These are phyloP conservation scores for Prionace glauca DNA, from an alignment of 2,797 vertebrate species.

Conservation along the genomic window DNA sequence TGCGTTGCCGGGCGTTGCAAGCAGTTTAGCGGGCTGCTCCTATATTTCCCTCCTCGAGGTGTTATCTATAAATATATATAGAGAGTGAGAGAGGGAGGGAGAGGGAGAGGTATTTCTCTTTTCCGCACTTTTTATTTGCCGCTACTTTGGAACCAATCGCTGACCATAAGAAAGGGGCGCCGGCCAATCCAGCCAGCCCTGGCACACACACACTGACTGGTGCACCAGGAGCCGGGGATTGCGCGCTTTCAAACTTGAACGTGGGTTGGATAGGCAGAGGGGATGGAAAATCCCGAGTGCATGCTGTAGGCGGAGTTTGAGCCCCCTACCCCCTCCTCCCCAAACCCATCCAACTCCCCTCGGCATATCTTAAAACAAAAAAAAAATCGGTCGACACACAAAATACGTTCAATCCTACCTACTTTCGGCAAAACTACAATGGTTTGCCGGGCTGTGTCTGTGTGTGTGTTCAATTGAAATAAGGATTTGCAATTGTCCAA, in stretches of 20 bases:
- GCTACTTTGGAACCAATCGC: slow-evolving; percentile 22
- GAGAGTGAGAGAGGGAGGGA: too few species aligned
- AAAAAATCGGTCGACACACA: neutral
- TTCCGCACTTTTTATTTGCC: slow-evolving; percentile 14
- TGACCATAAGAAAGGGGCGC: neutral
- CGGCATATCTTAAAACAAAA: neutral
- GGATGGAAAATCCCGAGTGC: neutral
- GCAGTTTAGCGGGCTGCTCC: neutral
- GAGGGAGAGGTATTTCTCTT: neutral
- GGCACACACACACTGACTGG: neutral
- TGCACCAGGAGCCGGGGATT: neutral
- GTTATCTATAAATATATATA: too few species aligned
- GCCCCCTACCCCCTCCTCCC: too few species aligned
- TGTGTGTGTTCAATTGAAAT: neutral
- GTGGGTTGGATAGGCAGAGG: neutral
- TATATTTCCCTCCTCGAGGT: too few species aligned
- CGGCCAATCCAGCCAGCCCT: neutral
- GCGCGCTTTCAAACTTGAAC: neutral
- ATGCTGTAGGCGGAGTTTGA: neutral
- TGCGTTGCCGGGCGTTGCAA: neutral
- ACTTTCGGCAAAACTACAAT: neutral
- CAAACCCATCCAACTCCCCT: too few species aligned
- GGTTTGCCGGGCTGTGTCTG: neutral
- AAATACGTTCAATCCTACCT: neutral
- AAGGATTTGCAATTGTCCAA: neutral